Evolutionary conservation across 1,140 invertebrate genomes (phyloP).

Genomic region (Drosophila santomea): DNA sequence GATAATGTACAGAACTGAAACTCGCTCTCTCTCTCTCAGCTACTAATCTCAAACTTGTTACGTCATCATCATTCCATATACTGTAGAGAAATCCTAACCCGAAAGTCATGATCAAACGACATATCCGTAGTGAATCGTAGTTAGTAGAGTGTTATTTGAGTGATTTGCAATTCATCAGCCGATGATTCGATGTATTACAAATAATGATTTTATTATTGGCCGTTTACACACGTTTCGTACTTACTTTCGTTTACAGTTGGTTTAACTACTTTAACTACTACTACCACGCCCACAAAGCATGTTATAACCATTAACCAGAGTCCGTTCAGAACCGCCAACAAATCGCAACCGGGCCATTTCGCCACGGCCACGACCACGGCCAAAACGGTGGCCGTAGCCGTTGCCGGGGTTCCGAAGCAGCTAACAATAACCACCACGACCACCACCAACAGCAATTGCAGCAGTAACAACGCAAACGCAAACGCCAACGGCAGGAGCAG

Average conservation of each 20-base stretch:
- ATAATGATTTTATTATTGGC: constrained; percentile 60
- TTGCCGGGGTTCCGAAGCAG: constrained; percentile 18
- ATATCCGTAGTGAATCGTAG: constrained; percentile 2
- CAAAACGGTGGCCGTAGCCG: constrained; percentile 52
- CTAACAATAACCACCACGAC: constrained; percentile 35
- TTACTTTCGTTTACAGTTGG: constrained; percentile 83
- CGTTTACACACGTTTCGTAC: constrained; percentile 70
- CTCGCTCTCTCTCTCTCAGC: constrained; percentile 29
- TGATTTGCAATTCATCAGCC: constrained; percentile 1
- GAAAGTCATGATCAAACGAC: constrained; percentile 1
- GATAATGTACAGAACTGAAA: constrained; percentile 71
- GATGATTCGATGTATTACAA: constrained; percentile 29
- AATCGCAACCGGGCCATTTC: constrained; percentile 42
- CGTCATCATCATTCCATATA: constrained; percentile 54
- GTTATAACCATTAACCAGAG: constrained; percentile 81
- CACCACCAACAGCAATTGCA: constrained; percentile 20
- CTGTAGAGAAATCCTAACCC: constrained; percentile 16
- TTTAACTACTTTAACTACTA: constrained; percentile 69
- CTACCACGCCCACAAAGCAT: constrained; percentile 79
- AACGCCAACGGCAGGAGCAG: constrained; percentile 25
- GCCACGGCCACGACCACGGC: constrained; percentile 46
- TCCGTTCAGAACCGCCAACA: constrained; percentile 59
- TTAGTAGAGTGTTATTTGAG: constrained; percentile 3
- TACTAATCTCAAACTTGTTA: constrained; percentile 50
- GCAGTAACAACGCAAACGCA: constrained; percentile 8